These are phyloP conservation scores for Temnothorax nylanderi DNA, from an alignment of 1,140 invertebrate species.

Conservation along the genomic window DNA sequence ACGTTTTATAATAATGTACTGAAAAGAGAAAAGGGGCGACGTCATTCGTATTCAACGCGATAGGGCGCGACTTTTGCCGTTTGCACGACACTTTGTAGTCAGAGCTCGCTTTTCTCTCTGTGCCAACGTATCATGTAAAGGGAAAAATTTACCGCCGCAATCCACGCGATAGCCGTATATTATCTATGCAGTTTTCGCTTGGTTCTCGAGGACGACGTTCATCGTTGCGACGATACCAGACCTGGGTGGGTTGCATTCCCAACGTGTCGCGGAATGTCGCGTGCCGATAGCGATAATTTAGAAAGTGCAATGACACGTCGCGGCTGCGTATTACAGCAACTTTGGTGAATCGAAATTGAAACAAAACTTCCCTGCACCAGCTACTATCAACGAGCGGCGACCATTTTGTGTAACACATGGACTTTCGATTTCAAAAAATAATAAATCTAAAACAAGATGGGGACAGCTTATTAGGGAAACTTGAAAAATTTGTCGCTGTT, in stretches of 20 bases:
- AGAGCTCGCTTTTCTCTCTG: conserved; percentile 18
- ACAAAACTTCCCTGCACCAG: not conserved
- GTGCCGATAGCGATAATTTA: conserved; percentile 37
- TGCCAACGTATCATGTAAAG: conserved; percentile 12
- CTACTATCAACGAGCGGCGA: not conserved
- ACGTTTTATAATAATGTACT: conserved; percentile 25
- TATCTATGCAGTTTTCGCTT: conserved; percentile 46
- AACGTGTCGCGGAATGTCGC: not conserved
- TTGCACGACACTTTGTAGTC: conserved; percentile 33
- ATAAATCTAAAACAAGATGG: not conserved
- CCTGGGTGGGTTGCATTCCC: not conserved
- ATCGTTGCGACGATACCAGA: not conserved
- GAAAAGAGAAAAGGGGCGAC: not conserved
- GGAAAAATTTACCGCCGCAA: conserved; percentile 27
- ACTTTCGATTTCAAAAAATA: not conserved
- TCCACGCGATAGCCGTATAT: conserved; percentile 35
- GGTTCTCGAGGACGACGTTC: not conserved
- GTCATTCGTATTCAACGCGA: conserved; percentile 35
- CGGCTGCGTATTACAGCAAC: not conserved
- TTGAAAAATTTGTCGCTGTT: not conserved
- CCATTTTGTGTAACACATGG: not conserved
- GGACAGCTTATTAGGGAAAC: too few species aligned
- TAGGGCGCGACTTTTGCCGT: conserved; percentile 25
- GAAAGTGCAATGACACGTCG: conserved; percentile 31
- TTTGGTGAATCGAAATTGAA: not conserved